Conservation (phyloP, 2,797 vertebrate species). For the Bovichtus diacanthus region DNA sequence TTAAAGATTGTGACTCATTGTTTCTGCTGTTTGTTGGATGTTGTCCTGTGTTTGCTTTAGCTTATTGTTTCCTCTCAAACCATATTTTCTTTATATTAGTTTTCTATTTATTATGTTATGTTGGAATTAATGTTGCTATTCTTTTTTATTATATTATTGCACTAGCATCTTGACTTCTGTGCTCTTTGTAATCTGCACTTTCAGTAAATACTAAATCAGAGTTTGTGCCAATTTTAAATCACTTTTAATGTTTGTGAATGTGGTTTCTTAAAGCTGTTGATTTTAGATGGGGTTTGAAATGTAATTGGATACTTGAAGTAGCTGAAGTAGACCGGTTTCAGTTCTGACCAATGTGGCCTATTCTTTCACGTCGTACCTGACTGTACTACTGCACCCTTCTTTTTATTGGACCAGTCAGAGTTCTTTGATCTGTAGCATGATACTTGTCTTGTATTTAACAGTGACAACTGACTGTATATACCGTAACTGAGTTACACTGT, state of each 20-base stretch:
- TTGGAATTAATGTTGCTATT: constrained; percentile 48
- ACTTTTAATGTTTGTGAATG: constrained; percentile 64
- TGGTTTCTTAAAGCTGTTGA: constrained; percentile 52
- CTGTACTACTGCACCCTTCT: constrained; percentile 72
- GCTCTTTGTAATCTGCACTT: constrained; percentile 72
- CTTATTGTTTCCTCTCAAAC: constrained; percentile 38
- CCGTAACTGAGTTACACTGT: constrained; percentile 50
- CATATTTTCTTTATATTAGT: constrained; percentile 25
- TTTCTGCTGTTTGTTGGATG: constrained; percentile 56
- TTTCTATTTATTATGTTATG: constrained; percentile 63
- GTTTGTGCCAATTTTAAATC: constrained; percentile 66
- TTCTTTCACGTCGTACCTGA: constrained; percentile 64
- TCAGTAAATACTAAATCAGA: constrained; percentile 48
- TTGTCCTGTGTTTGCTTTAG: constrained; percentile 51
- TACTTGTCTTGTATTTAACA: constrained; percentile 57
- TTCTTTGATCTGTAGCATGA: constrained; percentile 61
- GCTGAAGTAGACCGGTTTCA: constrained; percentile 53
- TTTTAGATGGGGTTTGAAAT: constrained; percentile 64
- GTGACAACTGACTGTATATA: constrained; percentile 52
- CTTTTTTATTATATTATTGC: constrained; percentile 57
- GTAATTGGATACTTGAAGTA: constrained; percentile 70
- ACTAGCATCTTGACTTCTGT: constrained; percentile 74
- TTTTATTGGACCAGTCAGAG: constrained; percentile 62
- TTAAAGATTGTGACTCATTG: constrained; percentile 45
- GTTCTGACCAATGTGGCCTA: constrained; percentile 73